These are phyloP conservation scores for Actinia equina DNA, from an alignment of 64 coral and sea anemone genomes.

Conservation along the genomic window DNA sequence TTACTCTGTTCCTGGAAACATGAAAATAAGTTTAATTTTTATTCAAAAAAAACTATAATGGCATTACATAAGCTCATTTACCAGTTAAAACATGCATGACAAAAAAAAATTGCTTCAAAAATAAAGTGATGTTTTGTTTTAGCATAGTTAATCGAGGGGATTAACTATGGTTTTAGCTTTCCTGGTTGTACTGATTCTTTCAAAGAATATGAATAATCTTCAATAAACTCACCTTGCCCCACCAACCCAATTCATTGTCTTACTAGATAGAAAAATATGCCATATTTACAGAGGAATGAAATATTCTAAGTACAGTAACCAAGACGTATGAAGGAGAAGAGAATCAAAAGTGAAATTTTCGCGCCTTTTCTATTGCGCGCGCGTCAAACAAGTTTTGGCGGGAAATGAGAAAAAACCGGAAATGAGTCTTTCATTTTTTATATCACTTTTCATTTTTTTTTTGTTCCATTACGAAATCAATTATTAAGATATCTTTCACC, in stretches of 20 bases:
- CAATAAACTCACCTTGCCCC: conserved; percentile 23
- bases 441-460: too few species aligned
- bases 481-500: too few species aligned
- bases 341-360: neutral
- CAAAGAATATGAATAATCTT: neutral
- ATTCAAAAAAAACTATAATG: neutral
- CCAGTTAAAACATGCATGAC: too few species aligned
- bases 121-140: too few species aligned
- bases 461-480: too few species aligned
- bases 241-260: conserved; percentile 30
- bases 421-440: neutral
- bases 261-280: too few species aligned
- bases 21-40: neutral
- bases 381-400: neutral
- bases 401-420: neutral
- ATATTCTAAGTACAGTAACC: neutral
- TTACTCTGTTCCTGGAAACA: neutral
- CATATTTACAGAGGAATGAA: neutral
- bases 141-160: too few species aligned
- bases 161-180: too few species aligned
- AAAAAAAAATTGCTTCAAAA: too few species aligned
- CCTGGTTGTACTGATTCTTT: too few species aligned
- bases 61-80: too few species aligned
- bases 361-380: conserved; percentile 4
- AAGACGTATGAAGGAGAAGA: too few species aligned